phyloP scores from a whole-genome alignment of 2,797 vertebrate species.

The Enteromius mattozi region DNA sequence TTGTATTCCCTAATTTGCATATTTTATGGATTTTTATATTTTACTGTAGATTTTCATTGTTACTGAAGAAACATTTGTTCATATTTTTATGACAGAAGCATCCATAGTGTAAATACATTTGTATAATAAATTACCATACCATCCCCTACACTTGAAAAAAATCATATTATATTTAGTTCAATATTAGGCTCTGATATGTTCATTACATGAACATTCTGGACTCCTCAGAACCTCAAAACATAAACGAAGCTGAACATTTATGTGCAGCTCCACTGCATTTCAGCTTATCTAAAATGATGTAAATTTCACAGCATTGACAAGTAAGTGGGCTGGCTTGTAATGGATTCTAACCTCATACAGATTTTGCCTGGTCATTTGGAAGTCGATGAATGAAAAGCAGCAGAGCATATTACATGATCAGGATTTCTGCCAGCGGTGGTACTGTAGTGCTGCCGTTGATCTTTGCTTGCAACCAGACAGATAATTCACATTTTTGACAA shows the following conservation, averaged over 20 bases:
- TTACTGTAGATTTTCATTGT: not conserved
- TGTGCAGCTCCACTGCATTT: not conserved
- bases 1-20: not conserved
- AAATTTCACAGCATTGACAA: not conserved
- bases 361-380: conserved; percentile 26
- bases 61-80: not conserved
- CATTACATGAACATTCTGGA: not conserved
- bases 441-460: not conserved
- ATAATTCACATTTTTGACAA: conserved; percentile 10
- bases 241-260: not conserved
- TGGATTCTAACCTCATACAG: conserved; percentile 6
- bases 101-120: not conserved
- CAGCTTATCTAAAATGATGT: not conserved
- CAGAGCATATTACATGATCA: conserved; percentile 1
- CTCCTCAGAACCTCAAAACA: not conserved
- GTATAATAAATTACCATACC: not conserved
- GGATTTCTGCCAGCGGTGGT: not conserved
- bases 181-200: not conserved
- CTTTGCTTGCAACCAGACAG: not conserved
- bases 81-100: not conserved
- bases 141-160: not conserved
- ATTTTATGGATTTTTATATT: not conserved
- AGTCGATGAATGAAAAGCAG: conserved; percentile 2
- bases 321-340: not conserved
- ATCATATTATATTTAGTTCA: not conserved